These are phyloP conservation scores for Clytia hemisphaerica DNA, from an alignment of 30 jellyfish, hydroid and myxozoan genomes.

Conservation along the genomic window DNA sequence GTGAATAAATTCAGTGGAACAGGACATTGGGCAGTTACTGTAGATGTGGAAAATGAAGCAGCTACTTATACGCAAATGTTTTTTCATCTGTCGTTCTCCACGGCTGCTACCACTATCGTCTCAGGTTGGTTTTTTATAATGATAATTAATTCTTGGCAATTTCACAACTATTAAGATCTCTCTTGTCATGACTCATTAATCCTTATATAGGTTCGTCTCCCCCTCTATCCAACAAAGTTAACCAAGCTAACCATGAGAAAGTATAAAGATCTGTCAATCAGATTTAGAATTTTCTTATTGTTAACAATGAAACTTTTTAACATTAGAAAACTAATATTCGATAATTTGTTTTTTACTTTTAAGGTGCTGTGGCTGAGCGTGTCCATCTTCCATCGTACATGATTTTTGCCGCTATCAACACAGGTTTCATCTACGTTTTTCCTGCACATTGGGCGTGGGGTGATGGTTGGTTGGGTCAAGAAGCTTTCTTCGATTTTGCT, in stretches of 20 bases:
- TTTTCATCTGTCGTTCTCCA: constrained; percentile 44
- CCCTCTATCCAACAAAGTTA: too few species aligned
- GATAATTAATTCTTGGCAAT: too few species aligned
- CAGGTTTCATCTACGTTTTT: constrained; percentile 12
- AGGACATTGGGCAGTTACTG: constrained; percentile 18
- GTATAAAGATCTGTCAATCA: too few species aligned
- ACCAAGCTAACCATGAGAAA: too few species aligned
- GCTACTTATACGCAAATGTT: constrained; percentile 23
- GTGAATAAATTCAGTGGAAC: constrained; percentile 12
- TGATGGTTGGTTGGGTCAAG: constrained; percentile 34
- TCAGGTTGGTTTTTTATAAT: constrained; percentile 16
- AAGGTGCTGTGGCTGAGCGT: constrained; percentile 47
- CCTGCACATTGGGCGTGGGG: constrained; percentile 71
- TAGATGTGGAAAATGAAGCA: not conserved
- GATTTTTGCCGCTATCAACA: constrained; percentile 21
- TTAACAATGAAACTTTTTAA: not conserved
- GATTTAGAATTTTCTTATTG: too few species aligned
- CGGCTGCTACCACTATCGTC: constrained; percentile 45
- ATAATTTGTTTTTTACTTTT: not conserved
- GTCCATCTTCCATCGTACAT: constrained; percentile 15
- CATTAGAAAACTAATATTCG: not conserved
- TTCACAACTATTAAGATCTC: too few species aligned
- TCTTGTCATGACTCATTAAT: too few species aligned
- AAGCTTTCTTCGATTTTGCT: constrained; percentile 41
- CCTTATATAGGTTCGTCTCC: too few species aligned